A percentile compares a stretch with the other conserved stretches of the same genome.
Conservation (phyloP, 2,113 vertebrate species). For the Cynocephalus volans region DNA sequence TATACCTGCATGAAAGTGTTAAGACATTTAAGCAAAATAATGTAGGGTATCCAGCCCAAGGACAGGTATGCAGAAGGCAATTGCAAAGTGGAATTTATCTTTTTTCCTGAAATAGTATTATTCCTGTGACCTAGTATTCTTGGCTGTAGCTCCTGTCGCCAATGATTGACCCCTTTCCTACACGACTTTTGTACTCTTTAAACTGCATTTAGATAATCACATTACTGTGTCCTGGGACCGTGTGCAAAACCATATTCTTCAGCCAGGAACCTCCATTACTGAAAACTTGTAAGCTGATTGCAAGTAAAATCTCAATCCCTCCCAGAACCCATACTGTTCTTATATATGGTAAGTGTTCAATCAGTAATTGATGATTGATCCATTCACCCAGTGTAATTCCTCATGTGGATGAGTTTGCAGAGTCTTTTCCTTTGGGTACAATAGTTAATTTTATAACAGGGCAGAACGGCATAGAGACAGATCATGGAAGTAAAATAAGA, state of each 20-base stretch:
- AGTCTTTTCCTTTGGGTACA: neutral
- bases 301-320: fast-evolving
- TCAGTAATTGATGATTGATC: neutral
- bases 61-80: no score
- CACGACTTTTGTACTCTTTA: neutral
- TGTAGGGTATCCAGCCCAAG: no score
- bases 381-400: fast-evolving
- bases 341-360: neutral
- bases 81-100: neutral
- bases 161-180: no score
- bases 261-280: no score
- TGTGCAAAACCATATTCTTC: neutral
- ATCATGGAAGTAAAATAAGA: neutral
- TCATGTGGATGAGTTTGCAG: neutral
- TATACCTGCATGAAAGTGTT: neutral
- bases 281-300: no score
- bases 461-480: neutral
- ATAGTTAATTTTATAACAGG: neutral
- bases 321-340: neutral
- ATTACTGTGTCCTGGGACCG: fast-evolving
- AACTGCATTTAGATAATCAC: neutral
- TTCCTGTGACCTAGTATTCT: neutral
- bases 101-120: neutral
- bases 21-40: neutral
- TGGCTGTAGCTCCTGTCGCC: no score